These are phyloP conservation scores for Felis catus DNA, from an alignment of 2,113 vertebrate species.

Conservation along the genomic window DNA sequence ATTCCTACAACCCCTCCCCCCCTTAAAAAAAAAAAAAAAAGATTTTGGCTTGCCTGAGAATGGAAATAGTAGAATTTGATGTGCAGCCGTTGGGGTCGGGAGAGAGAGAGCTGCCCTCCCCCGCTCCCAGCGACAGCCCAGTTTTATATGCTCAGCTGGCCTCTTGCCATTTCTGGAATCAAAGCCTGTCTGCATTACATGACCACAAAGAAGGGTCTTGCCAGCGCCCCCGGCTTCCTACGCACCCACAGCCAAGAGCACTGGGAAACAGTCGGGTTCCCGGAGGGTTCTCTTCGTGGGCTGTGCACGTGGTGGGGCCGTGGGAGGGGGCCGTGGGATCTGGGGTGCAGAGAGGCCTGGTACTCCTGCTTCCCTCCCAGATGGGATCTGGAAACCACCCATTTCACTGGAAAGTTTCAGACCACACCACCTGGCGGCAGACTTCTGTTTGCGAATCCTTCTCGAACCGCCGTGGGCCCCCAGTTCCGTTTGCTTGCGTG, in stretches of 20 bases:
- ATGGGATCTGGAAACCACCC: not conserved
- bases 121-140: not conserved
- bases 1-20: not conserved
- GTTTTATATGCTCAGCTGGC: slow-evolving; percentile 64
- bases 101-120: not conserved
- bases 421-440: not conserved
- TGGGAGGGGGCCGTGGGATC: not conserved
- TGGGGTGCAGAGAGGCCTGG: not conserved
- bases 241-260: not conserved
- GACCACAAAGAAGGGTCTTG: slow-evolving; percentile 60
- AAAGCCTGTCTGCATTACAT: slow-evolving; percentile 71
- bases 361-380: not conserved
- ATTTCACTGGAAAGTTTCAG: not conserved
- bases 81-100: not conserved
- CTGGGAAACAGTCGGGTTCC: not conserved
- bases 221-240: not conserved
- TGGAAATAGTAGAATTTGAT: not conserved
- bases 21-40: not conserved
- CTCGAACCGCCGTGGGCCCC: not conserved
- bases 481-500: accelerated
- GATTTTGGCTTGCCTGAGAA: not conserved
- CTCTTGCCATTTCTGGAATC: slow-evolving; percentile 75
- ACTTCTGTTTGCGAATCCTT: not conserved
- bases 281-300: not conserved
- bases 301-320: accelerated